These are phyloP conservation scores for Pseudocheirus occidentalis DNA, from an alignment of 2,797 vertebrate genomes.

Conservation along the genomic window DNA sequence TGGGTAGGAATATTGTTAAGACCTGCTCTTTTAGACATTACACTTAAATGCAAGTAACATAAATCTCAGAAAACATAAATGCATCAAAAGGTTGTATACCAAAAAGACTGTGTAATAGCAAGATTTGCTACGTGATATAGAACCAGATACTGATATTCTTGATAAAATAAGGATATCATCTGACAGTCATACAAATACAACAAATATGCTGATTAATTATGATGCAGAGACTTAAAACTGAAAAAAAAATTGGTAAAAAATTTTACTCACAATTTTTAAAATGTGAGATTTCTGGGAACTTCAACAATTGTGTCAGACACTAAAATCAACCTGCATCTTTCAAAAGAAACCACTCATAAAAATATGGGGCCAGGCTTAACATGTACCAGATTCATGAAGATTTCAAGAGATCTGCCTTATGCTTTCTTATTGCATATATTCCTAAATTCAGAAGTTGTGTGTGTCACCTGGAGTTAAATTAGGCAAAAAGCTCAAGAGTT, in stretches of 20 bases:
- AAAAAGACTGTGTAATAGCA: background rate
- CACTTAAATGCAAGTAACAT: background rate
- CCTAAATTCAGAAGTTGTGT: constrained; percentile 12
- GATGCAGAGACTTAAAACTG: background rate
- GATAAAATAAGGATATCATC: background rate
- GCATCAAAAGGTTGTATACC: background rate
- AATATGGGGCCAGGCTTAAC: background rate
- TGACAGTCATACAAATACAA: background rate
- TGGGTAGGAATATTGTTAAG: background rate
- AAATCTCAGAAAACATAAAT: constrained; percentile 2
- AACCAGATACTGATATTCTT: too few species aligned
- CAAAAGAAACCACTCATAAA: constrained; percentile 13
- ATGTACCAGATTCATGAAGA: background rate
- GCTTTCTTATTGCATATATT: constrained; percentile 18
- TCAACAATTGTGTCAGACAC: background rate
- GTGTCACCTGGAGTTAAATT: constrained; percentile 36
- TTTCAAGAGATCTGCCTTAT: background rate
- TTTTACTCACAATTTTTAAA: background rate
- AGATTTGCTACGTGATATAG: background rate
- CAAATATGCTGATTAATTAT: background rate
- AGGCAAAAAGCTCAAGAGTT: background rate
- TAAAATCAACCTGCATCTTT: background rate
- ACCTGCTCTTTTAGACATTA: background rate
- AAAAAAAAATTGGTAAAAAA: background rate
- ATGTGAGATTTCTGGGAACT: background rate